Percentiles rank a stretch among this genome's conserved stretches.
Conservation (phyloP, 2,797 vertebrate genomes). For the Mus minutoides region DNA sequence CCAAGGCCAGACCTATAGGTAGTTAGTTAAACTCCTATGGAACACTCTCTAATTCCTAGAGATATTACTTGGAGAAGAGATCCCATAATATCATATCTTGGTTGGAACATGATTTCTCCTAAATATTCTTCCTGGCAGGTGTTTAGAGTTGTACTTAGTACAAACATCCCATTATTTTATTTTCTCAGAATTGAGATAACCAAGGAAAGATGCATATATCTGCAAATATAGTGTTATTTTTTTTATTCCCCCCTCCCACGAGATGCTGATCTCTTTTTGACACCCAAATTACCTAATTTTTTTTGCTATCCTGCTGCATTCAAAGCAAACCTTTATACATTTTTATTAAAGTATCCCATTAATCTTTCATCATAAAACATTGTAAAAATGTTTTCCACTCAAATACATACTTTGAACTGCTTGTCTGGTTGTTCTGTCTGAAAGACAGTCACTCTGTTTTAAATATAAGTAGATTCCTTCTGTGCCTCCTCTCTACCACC, state of each 20-base stretch:
- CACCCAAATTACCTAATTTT: neutral
- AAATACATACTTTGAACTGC: neutral
- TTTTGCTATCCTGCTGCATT: neutral
- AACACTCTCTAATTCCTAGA: neutral
- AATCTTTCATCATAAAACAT: constrained; percentile 58
- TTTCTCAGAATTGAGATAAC: constrained; percentile 11
- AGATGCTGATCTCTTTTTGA: neutral
- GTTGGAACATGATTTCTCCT: neutral
- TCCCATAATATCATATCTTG: neutral
- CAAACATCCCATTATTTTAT: constrained; percentile 25
- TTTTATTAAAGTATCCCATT: constrained; percentile 49
- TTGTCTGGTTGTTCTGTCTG: neutral
- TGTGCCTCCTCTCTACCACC: neutral
- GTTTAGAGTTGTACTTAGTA: neutral
- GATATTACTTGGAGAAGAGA: neutral
- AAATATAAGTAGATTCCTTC: neutral
- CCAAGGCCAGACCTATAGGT: neutral
- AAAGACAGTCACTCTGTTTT: constrained; percentile 43
- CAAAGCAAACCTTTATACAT: neutral
- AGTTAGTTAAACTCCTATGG: neutral
- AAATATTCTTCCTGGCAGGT: neutral
- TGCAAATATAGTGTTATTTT: constrained; percentile 39
- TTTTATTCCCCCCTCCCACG: constrained; percentile 9
- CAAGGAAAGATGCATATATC: neutral
- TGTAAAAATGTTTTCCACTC: constrained; percentile 27